phyloP scores from a whole-genome alignment of 2,797 vertebrate genomes.

The Hemibagrus guttatus region DNA sequence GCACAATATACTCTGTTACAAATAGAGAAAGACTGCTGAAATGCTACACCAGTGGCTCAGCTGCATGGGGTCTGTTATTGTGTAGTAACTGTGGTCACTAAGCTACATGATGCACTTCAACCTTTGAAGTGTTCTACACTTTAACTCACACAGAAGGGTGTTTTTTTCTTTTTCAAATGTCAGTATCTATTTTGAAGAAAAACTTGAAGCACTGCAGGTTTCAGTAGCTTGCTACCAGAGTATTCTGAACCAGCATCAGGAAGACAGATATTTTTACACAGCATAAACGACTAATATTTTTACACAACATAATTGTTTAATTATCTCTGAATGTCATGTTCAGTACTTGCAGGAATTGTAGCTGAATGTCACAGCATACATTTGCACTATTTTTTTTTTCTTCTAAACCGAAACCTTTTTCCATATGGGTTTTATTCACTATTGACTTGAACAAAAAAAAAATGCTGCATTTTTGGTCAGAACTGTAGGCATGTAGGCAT shows the following conservation, averaged over 20 bases:
- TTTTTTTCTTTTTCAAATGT: background rate
- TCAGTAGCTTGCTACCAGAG: background rate
- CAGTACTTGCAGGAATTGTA: background rate
- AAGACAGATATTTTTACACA: background rate
- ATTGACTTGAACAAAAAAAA: background rate
- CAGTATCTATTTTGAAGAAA: background rate
- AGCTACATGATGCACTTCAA: background rate
- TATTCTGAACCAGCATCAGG: background rate
- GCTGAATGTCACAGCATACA: background rate
- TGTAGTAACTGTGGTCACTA: background rate
- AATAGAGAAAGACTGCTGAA: background rate
- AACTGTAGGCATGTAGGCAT: background rate
- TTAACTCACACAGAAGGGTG: background rate
- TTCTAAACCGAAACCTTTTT: background rate
- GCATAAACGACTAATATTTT: background rate
- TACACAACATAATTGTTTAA: background rate
- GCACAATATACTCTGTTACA: background rate
- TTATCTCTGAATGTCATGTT: background rate
- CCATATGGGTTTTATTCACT: background rate
- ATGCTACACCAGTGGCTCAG: background rate
- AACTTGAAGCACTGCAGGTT: background rate
- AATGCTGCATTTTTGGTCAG: constrained; percentile 2
- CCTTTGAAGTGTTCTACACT: background rate
- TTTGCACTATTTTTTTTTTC: constrained; percentile 24
- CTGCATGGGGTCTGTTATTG: background rate